Evolutionary conservation across 2,888 invertebrate species (phyloP).

Genomic region (Drosophila longiperda): DNA sequence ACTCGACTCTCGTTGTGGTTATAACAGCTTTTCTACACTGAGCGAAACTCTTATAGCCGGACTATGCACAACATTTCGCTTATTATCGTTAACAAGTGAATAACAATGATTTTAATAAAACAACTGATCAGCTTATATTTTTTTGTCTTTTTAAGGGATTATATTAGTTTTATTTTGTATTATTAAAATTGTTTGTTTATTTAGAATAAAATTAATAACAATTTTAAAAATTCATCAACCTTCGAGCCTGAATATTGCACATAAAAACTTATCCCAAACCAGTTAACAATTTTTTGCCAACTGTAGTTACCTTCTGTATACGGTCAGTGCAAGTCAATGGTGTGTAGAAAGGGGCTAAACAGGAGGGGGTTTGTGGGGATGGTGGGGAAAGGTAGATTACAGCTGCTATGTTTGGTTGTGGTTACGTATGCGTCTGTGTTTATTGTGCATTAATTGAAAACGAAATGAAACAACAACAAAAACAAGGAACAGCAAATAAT

Average conservation of each 20-base stretch:
- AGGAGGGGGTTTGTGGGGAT: too few species aligned
- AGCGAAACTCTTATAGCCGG: neutral
- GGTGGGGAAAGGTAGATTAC: neutral
- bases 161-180: neutral
- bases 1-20: constrained; percentile 42
- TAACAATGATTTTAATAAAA: too few species aligned
- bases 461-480: constrained; percentile 48
- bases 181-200: neutral
- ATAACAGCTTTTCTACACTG: constrained; percentile 34
- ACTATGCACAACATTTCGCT: too few species aligned
- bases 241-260: neutral
- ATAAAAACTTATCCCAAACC: neutral
- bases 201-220: neutral
- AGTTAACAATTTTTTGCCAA: neutral
- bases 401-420: constrained; percentile 24
- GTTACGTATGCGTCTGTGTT: constrained; percentile 28
- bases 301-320: constrained; percentile 43
- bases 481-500: constrained; percentile 21
- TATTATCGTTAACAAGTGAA: too few species aligned
- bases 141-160: neutral
- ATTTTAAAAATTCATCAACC: neutral
- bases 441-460: constrained; percentile 65
- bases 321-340: constrained; percentile 47
- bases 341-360: neutral
- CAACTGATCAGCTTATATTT: too few species aligned